Evolutionary conservation across 2,113 vertebrate species (phyloP), one percentile per base, ranked within the genome.

Genomic region (Uropsilus gracilis): DNA sequence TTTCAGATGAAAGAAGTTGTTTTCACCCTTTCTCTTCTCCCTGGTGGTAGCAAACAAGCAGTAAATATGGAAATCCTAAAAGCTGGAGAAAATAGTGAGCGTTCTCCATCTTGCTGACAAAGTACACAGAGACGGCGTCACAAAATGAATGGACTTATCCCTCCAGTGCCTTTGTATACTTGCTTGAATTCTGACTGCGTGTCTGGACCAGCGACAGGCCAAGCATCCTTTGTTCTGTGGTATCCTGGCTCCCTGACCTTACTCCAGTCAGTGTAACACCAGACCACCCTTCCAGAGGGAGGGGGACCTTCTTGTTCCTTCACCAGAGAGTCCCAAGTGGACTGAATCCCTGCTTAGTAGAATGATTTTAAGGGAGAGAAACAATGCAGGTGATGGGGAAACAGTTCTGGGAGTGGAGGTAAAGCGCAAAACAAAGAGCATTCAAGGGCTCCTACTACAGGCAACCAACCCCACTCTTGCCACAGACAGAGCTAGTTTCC

Each of bases 21-120:
- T 90, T 94, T 66, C 42, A 73, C 72, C 71, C 37, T 22, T 93
- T 95, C 30, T 10, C 39, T 66, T 94, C 85, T 89, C 94, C 82
- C 80, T 68, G 7, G 94, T 55, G 46, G 94, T 26, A 48, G 91
- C 55, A 94, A 94, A 17, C 82, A 88, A 96, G 97, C 71, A 97
- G 98, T 98, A 98, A 98, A 98, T 97, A 98, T 98, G 98, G 98
- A 98, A 98, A 98, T 98, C 80, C 22, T 16, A 34, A 96, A 97
- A 97, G 94, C 92, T 72, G 66, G 88, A 13, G 8, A 90, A 95
- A 97, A 84, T 28, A 91, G 96, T 72, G 90, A 83, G 86, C 80
- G 59, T 9, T 32, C 95, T 55, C 87, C 8, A 92, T 91, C 90
- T 93, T 50, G 13, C 96, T 97, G 94, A 46, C 96, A 34, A 89